phyloP scores from a whole-genome alignment of 2,797 vertebrate species.

The Danio kyathit region DNA sequence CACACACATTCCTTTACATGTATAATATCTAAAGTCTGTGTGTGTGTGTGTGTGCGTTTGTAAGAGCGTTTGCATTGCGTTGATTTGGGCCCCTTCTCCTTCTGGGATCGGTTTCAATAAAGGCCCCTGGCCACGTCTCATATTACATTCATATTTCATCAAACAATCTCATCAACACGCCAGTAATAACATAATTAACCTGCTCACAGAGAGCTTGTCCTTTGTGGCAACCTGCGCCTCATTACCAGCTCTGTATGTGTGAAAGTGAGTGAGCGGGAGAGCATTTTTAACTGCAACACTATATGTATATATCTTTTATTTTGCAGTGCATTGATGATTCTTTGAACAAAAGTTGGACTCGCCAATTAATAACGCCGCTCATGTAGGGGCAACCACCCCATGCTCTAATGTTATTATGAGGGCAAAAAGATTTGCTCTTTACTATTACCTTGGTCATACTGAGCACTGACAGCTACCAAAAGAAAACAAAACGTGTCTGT shows the following conservation, averaged over 20 bases:
- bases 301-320: background rate
- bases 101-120: constrained; percentile 70
- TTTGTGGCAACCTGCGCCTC: constrained; percentile 52
- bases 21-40: constrained; percentile 25
- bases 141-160: constrained; percentile 80
- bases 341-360: constrained; percentile 41
- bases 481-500: background rate
- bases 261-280: constrained; percentile 14
- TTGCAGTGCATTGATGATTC: constrained; percentile 18
- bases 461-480: background rate
- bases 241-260: constrained; percentile 44
- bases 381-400: constrained; percentile 18
- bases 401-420: background rate
- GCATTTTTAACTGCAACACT: constrained; percentile 24
- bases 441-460: background rate
- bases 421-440: constrained; percentile 25
- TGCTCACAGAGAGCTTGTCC: constrained; percentile 65
- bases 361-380: constrained; percentile 22
- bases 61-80: background rate
- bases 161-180: constrained; percentile 78
- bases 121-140: constrained; percentile 69
- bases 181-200: constrained; percentile 79
- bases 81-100: constrained; percentile 53
- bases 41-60: constrained; percentile 33
- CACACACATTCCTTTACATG: constrained; percentile 35